Conservation (phyloP, 2,888 invertebrate genomes). For the Mesochorus sp. region DNA sequence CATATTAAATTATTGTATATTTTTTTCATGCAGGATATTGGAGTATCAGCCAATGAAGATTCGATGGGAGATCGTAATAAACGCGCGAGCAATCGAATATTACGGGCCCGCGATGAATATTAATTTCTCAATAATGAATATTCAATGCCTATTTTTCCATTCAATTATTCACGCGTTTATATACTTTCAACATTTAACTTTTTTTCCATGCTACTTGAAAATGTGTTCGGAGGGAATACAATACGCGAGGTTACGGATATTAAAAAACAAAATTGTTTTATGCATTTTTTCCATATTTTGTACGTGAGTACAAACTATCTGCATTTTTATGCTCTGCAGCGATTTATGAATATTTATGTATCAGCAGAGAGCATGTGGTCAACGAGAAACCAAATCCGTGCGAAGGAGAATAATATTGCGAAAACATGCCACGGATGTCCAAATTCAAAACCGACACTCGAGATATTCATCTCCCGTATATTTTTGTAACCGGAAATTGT, state of each 20-base stretch:
- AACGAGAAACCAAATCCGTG: slow-evolving; percentile 8
- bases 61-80: no score
- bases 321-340: background rate
- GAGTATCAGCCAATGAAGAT: no score
- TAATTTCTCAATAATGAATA: background rate
- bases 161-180: background rate
- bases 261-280: background rate
- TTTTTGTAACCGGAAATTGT: slow-evolving; percentile 47
- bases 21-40: no score
- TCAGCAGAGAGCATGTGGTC: slow-evolving; percentile 29
- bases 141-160: background rate
- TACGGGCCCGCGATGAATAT: background rate
- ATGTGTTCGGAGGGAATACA: background rate
- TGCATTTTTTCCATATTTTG: background rate
- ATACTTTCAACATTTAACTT: background rate
- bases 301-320: background rate
- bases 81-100: no score
- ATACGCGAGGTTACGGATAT: background rate
- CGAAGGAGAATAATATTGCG: slow-evolving; percentile 29
- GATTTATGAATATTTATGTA: slow-evolving; percentile 3
- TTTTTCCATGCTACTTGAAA: background rate
- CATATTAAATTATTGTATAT: no score
- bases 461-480: slow-evolving; percentile 13
- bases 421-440: slow-evolving; percentile 30
- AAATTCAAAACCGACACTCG: background rate